Evolutionary conservation across 2,797 vertebrate genomes (phyloP), one percentile per base, ranked within the genome.

Genomic region (Morus bassanus): DNA sequence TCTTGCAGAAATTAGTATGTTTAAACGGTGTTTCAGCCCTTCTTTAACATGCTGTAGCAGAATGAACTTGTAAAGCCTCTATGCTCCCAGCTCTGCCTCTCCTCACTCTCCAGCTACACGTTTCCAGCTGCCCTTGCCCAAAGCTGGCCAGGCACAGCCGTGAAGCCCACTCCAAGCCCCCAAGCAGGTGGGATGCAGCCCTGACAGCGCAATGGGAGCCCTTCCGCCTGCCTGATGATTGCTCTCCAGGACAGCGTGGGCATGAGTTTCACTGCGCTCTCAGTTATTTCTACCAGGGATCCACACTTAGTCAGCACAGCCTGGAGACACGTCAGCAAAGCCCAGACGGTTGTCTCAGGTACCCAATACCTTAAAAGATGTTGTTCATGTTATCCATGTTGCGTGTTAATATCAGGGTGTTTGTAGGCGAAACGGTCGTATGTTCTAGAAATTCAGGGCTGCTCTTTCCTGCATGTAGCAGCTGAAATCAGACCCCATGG

Each of bases 241-340:
- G 70, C 30, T 75, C 11, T 56, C 35, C 65, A 39, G 59, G 43
- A 50, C 0, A 0, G 67, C 11, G 10, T 37, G 46, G 86, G 60
- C 78, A 89, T 0, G 3, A 93, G 80, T 80, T 91, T 70, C 95
- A 77, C 48, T 18, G n/a, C 45, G 67, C 67, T 18, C 91, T 92
- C n/a, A 13, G 46, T 94, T 67, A 48, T 23, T 96, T 81, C 72
- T 51, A 31, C 75, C 21, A 2, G 64, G 25, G 56, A 85, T 80
- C 64, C 35, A 75, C 64, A 13, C 60, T 83, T n/a, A 25, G 72
- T 89, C 93, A 96, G 89, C 93, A 80, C 63, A 70, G 84, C 92
- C 84, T 0, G 0, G 18, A 70, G 72, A 76, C 84, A 85, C 4
- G 3, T 70, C 78, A 95, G 93, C 91, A 80, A 80, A 92, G 41